Conservation (phyloP, 2,888 invertebrate genomes). For the Camptogramma bilineatum region DNA sequence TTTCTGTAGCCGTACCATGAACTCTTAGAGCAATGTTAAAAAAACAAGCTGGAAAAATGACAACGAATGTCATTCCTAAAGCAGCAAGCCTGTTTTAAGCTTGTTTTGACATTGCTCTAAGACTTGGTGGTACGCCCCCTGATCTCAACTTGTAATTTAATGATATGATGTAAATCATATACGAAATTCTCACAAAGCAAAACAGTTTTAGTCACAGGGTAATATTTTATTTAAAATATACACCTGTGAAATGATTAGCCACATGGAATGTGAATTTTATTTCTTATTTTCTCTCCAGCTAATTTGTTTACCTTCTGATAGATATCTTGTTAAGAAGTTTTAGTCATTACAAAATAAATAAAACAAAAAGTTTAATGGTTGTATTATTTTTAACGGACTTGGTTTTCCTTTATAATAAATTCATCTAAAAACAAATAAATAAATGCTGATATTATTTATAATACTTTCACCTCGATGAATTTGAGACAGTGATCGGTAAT, state of each 20-base stretch:
- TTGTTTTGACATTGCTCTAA: no score
- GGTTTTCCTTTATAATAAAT: no score
- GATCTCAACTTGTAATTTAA: background rate
- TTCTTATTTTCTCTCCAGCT: constrained; percentile 24
- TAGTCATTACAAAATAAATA: constrained; percentile 47
- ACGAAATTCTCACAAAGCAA: constrained; percentile 49
- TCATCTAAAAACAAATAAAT: no score
- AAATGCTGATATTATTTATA: no score
- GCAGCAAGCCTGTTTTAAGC: no score
- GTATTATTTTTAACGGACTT: constrained; percentile 2
- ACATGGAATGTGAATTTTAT: constrained; percentile 47
- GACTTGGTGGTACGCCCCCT: no score
- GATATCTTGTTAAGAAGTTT: constrained; percentile 27
- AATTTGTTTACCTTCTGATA: constrained; percentile 7
- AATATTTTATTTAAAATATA: constrained; percentile 72
- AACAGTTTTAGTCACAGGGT: constrained; percentile 65
- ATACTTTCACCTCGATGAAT: no score
- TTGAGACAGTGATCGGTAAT: no score
- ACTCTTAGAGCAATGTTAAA: no score
- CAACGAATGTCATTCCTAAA: no score
- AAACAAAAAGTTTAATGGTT: constrained; percentile 17
- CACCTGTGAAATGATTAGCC: constrained; percentile 65
- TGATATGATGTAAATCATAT: constrained; percentile 41
- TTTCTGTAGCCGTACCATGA: no score
- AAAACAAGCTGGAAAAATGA: no score